Percentiles rank a stretch among this genome's conserved stretches.
These are phyloP conservation scores for Mormyrus iriodes DNA, from an alignment of 2,113 vertebrate genomes.

Conservation along the genomic window DNA sequence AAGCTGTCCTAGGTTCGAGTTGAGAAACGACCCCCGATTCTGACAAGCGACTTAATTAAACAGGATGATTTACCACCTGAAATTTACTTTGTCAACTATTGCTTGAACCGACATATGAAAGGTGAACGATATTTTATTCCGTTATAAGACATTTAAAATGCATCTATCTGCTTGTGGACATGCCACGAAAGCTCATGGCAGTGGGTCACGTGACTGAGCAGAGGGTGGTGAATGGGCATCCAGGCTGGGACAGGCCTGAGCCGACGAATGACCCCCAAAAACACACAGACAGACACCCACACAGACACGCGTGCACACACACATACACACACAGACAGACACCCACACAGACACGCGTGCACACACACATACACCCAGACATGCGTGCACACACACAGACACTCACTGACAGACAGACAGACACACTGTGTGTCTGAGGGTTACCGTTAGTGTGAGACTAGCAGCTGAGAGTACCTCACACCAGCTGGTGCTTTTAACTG, in stretches of 20 bases:
- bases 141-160: not conserved
- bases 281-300: not conserved
- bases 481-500: too few species aligned
- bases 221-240: not conserved
- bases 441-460: not conserved
- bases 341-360: too few species aligned
- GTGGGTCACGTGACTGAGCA: not conserved
- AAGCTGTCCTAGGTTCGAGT: conserved; percentile 11
- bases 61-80: conserved; percentile 24
- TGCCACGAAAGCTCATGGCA: not conserved
- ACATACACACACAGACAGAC: too few species aligned
- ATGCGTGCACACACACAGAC: not conserved
- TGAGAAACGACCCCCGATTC: conserved; percentile 7
- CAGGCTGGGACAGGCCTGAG: not conserved
- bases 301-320: too few species aligned
- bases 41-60: conserved; percentile 23
- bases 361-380: too few species aligned
- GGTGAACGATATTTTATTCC: not conserved
- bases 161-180: too few species aligned
- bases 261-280: not conserved
- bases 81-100: conserved; percentile 11
- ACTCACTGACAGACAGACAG: not conserved
- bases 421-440: not conserved
- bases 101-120: not conserved
- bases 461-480: not conserved